Conservation (phyloP, 2,888 invertebrate genomes). For the Zaprionus obscuricornis region DNA sequence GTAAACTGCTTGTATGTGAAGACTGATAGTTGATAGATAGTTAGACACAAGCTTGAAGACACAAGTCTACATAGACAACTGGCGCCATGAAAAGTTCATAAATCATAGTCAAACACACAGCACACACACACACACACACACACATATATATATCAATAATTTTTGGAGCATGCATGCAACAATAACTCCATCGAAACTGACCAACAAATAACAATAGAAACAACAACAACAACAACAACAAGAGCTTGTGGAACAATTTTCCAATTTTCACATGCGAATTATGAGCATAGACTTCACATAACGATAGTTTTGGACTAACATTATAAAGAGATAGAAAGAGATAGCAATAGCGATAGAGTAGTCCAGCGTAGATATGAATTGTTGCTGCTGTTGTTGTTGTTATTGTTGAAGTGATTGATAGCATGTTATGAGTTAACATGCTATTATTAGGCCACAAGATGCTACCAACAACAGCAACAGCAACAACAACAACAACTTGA, state of each 20-base stretch:
- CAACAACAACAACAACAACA: conserved; percentile 21
- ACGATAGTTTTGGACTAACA: too few species aligned
- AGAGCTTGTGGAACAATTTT: conserved; percentile 59
- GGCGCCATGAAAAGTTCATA: conserved; percentile 54
- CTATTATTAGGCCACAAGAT: conserved; percentile 75
- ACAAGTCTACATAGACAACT: conserved; percentile 25
- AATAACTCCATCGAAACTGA: conserved; percentile 37
- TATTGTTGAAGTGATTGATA: conserved; percentile 79
- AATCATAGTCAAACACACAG: conserved; percentile 45
- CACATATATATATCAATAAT: conserved; percentile 36
- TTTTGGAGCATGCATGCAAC: conserved; percentile 61
- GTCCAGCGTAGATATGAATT: conserved; percentile 57
- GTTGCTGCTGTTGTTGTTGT: too few species aligned
- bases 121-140: conserved; percentile 12
- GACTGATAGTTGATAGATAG: too few species aligned
- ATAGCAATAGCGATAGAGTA: too few species aligned
- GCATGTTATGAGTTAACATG: conserved; percentile 80
- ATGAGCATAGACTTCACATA: conserved; percentile 42
- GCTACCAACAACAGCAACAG: conserved; percentile 59
- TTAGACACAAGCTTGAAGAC: too few species aligned
- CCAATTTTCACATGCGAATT: conserved; percentile 79
- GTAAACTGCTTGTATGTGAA: too few species aligned
- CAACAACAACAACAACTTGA: conserved; percentile 35
- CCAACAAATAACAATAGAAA: conserved; percentile 21
- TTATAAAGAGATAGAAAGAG: too few species aligned